A percentile compares a stretch with the other conserved stretches of the same genome.
Conservation (phyloP, 1,140 invertebrate genomes). For the Prorops nasuta region DNA sequence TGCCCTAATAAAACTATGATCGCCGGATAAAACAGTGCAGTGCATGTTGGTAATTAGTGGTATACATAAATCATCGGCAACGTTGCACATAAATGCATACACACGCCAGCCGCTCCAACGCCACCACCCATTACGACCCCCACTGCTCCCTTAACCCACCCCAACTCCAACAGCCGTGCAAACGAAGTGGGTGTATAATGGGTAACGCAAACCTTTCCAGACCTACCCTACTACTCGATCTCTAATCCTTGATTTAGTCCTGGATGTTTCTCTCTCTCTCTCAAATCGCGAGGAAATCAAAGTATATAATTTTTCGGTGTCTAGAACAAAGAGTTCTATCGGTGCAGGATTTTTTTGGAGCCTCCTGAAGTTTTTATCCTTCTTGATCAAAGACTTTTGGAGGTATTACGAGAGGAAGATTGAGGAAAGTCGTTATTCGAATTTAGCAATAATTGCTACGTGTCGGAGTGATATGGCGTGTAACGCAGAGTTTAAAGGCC, state of each 20-base stretch:
- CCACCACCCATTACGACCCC: conserved; percentile 23
- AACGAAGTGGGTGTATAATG: not conserved
- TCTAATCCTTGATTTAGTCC: conserved; percentile 8
- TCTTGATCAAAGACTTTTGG: no score
- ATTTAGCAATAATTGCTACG: no score
- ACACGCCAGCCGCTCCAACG: conserved; percentile 29
- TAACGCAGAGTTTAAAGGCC: no score
- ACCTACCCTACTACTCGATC: not conserved
- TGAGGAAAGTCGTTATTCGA: no score
- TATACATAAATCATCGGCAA: conserved; percentile 55
- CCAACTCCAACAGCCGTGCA: not conserved
- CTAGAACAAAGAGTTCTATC: no score
- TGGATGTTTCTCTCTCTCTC: no score
- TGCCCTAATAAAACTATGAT: conserved; percentile 53
- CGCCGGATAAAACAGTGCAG: conserved; percentile 49
- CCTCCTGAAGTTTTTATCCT: no score
- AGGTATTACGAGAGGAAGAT: no score
- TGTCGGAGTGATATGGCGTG: no score
- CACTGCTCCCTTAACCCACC: not conserved
- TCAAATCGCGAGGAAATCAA: no score
- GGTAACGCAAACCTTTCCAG: conserved; percentile 5
- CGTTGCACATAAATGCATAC: conserved; percentile 49
- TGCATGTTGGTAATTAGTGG: conserved; percentile 54
- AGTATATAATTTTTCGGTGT: no score
- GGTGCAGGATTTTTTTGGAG: no score